These are phyloP conservation scores for Thysanoteuthis rhombus DNA, from an alignment of 2,888 invertebrate species.

Conservation along the genomic window DNA sequence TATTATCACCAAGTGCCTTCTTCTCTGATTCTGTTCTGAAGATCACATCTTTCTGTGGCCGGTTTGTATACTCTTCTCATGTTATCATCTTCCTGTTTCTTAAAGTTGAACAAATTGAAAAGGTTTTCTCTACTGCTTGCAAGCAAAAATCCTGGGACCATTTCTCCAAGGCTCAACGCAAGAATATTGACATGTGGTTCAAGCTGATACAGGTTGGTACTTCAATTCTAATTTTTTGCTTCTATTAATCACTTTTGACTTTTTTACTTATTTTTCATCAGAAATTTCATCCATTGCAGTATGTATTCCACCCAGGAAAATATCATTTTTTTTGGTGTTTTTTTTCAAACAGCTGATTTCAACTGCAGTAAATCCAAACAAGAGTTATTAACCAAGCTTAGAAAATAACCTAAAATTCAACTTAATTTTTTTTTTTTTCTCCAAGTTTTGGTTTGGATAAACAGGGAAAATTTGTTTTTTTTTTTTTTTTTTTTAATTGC, in stretches of 20 bases:
- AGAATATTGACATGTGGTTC: conserved; percentile 98
- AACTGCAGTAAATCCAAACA: too few species aligned
- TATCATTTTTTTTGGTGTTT: neutral
- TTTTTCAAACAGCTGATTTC: too few species aligned
- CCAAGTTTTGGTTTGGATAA: too few species aligned
- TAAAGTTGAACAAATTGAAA: conserved; percentile 98
- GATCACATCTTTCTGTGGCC: neutral
- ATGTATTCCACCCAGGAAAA: too few species aligned
- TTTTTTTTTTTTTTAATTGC: too few species aligned
- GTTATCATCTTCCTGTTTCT: conserved; percentile 35
- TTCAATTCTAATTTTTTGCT: neutral
- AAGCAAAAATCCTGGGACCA: conserved; percentile 99
- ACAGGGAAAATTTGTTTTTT: too few species aligned
- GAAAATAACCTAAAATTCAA: too few species aligned
- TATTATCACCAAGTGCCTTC: too few species aligned
- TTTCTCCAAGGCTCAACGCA: conserved; percentile 98
- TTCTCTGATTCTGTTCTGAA: neutral
- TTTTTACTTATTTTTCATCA: neutral
- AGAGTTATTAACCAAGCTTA: too few species aligned
- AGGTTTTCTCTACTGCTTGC: conserved; percentile 93
- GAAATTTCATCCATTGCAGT: too few species aligned
- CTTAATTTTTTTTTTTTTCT: too few species aligned
- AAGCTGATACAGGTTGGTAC: conserved; percentile 90
- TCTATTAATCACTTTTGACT: neutral
- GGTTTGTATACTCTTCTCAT: neutral